phyloP scores from a whole-genome alignment of 2,888 invertebrate genomes.

The Drosophila mimica region DNA sequence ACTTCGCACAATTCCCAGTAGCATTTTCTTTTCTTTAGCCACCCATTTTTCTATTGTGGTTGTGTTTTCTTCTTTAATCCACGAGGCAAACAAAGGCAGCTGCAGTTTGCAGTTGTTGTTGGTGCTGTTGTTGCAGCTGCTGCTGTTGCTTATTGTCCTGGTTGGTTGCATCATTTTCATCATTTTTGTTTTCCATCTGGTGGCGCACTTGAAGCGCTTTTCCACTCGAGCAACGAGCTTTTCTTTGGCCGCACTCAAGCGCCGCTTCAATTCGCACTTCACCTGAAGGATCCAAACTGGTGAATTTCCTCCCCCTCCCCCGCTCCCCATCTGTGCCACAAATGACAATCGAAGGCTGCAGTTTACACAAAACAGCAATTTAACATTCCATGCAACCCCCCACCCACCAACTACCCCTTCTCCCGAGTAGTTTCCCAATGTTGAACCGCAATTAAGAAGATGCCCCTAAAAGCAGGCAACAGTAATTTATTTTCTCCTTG shows the following conservation, averaged over 20 bases:
- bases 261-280: slow-evolving; percentile 79
- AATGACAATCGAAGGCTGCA: slow-evolving; percentile 73
- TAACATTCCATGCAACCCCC: background rate
- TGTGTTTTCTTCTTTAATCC: slow-evolving; percentile 16
- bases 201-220: slow-evolving; percentile 55
- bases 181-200: slow-evolving; percentile 52
- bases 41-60: slow-evolving; percentile 1
- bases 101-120: slow-evolving; percentile 29
- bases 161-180: slow-evolving; percentile 54
- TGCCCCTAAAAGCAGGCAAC: slow-evolving; percentile 41
- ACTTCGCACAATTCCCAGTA: slow-evolving; percentile 47
- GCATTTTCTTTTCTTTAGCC: slow-evolving; percentile 19
- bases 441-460: slow-evolving; percentile 46
- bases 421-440: background rate
- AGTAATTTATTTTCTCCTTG: slow-evolving; percentile 16
- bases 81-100: slow-evolving; percentile 46
- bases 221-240: slow-evolving; percentile 68
- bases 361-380: slow-evolving; percentile 31
- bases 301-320: slow-evolving; percentile 1
- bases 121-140: slow-evolving; percentile 27
- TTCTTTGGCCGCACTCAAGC: slow-evolving; percentile 75
- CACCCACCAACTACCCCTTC: too few species aligned
- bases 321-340: slow-evolving; percentile 27
- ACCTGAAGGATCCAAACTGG: slow-evolving; percentile 58
- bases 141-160: slow-evolving; percentile 52